phyloP scores from a whole-genome alignment of 2,113 vertebrate species.

The Smithornis capensis region DNA sequence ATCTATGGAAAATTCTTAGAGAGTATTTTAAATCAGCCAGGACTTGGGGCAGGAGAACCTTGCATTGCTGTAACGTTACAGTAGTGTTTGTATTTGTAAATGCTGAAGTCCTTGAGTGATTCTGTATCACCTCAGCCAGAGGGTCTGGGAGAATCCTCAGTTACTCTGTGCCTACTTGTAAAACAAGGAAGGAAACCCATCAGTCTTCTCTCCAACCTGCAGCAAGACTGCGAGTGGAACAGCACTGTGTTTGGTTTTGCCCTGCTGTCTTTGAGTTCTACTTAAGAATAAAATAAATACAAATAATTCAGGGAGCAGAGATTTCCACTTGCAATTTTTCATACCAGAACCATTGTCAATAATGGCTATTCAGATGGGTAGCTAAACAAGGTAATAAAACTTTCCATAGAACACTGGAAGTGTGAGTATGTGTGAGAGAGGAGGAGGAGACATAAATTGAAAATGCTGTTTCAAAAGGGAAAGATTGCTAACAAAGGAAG shows the following conservation, averaged over 20 bases:
- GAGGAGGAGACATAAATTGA: not conserved
- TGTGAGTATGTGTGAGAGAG: not conserved
- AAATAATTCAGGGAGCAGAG: not conserved
- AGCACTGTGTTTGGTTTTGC: not conserved
- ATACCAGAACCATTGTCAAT: not conserved
- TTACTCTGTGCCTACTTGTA: not conserved
- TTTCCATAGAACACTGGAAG: not conserved
- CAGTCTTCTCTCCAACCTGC: not conserved
- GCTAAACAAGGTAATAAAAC: not conserved
- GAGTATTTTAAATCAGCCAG: not conserved
- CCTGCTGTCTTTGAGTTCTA: not conserved
- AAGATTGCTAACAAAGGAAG: not conserved
- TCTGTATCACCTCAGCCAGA: not conserved
- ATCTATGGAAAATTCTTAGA: not conserved
- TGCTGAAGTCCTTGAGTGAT: not conserved
- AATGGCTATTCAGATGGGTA: not conserved
- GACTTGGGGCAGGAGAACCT: not conserved
- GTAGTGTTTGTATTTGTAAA: not conserved
- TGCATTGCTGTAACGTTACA: fast-evolving
- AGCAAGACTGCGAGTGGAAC: not conserved
- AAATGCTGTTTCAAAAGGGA: not conserved
- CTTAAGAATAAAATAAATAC: not conserved
- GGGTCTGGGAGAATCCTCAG: not conserved
- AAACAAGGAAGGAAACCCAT: not conserved
- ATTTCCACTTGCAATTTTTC: not conserved